phyloP scores from a whole-genome alignment of 2,113 vertebrate genomes.

The Microcebus griseorufus region DNA sequence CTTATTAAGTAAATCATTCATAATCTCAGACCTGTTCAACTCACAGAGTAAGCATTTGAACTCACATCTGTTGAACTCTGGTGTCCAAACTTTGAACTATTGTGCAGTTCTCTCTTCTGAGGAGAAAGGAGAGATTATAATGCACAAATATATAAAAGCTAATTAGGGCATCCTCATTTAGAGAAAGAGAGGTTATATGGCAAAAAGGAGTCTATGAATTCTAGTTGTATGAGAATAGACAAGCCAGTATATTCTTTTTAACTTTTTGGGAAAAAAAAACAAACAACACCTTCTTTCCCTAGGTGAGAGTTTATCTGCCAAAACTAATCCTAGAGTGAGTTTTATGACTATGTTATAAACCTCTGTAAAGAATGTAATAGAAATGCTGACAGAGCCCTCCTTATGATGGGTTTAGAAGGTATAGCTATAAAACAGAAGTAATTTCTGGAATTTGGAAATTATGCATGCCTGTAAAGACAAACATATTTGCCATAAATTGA shows the following conservation, averaged over 20 bases:
- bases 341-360: constrained; percentile 59
- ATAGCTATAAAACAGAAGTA: constrained; percentile 59
- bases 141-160: background rate
- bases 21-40: background rate
- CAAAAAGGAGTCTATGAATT: background rate
- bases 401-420: constrained; percentile 22
- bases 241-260: background rate
- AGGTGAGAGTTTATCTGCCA: constrained; percentile 60
- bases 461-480: constrained; percentile 59
- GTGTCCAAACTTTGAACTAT: background rate
- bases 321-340: constrained; percentile 47
- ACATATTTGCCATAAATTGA: constrained; percentile 67
- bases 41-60: background rate
- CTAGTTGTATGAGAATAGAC: background rate
- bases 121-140: background rate
- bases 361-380: constrained; percentile 41
- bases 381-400: constrained; percentile 54
- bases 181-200: background rate
- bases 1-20: background rate
- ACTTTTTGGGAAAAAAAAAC: constrained; percentile 9
- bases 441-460: constrained; percentile 71
- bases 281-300: constrained; percentile 25
- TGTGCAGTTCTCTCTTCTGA: background rate
- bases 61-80: background rate
- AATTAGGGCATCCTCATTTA: background rate